Percentiles rank a stretch among this genome's conserved stretches.
Evolutionary conservation across 1,140 invertebrate species (phyloP).

Genomic region (Ladona fulva): DNA sequence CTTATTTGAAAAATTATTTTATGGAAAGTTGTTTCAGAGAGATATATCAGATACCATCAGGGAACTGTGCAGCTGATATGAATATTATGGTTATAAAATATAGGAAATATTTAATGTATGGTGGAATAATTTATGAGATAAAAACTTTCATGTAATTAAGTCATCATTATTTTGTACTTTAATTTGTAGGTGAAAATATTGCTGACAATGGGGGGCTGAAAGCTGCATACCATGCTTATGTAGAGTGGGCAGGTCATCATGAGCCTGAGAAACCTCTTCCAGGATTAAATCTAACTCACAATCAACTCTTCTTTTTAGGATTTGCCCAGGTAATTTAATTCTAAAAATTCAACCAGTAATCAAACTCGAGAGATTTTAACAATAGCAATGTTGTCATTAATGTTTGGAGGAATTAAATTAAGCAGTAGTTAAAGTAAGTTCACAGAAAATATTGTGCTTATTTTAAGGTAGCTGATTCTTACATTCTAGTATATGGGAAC

Average conservation of each 20-base stretch:
- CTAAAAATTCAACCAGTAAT: not conserved
- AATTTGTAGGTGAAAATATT: conserved; percentile 71
- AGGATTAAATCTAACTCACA: conserved; percentile 70
- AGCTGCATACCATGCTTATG: conserved; percentile 81
- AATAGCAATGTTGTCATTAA: too few species aligned
- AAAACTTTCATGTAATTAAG: conserved; percentile 10
- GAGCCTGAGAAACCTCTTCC: conserved; percentile 55
- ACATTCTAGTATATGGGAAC: too few species aligned
- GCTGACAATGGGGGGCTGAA: conserved; percentile 90
- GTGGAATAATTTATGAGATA: conserved; percentile 14
- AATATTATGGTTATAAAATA: too few species aligned
- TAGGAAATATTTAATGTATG: conserved; percentile 11
- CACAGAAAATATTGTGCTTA: too few species aligned
- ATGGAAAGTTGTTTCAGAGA: too few species aligned
- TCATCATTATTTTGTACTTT: conserved; percentile 10
- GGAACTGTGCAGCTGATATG: too few species aligned
- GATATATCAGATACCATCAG: too few species aligned
- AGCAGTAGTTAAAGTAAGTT: too few species aligned
- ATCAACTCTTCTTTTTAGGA: conserved; percentile 88
- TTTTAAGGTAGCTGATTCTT: too few species aligned
- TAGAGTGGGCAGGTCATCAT: conserved; percentile 40
- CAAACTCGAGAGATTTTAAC: too few species aligned
- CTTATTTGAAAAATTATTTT: too few species aligned
- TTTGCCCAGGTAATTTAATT: conserved; percentile 59
- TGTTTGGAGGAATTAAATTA: too few species aligned